phyloP scores from a whole-genome alignment of 2,797 vertebrate species.

The Onychomys torridus region DNA sequence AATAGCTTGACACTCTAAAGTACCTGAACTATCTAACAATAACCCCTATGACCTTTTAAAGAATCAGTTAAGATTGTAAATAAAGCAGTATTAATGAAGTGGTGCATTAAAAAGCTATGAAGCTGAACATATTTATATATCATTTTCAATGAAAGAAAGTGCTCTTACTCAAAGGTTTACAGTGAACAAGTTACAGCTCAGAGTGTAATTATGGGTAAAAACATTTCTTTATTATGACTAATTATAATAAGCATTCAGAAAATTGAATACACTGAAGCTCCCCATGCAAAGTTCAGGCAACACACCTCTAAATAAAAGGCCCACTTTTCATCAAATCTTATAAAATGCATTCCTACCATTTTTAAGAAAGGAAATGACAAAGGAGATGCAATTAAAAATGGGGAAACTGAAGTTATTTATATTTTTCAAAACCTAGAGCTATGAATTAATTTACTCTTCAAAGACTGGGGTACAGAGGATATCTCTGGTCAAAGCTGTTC shows the following conservation, averaged over 20 bases:
- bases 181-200: constrained; percentile 61
- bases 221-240: constrained; percentile 64
- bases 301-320: constrained; percentile 76
- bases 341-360: constrained; percentile 55
- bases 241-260: constrained; percentile 73
- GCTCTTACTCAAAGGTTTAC: constrained; percentile 48
- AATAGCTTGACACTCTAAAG: constrained; percentile 43
- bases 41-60: constrained; percentile 59
- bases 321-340: constrained; percentile 68
- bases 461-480: background rate
- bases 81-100: constrained; percentile 63
- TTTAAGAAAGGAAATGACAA: background rate
- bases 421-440: constrained; percentile 33
- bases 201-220: constrained; percentile 65
- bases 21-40: constrained; percentile 61
- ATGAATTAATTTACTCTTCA: constrained; percentile 62
- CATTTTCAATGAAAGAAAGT: constrained; percentile 70
- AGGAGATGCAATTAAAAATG: constrained; percentile 60
- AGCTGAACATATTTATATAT: constrained; percentile 68
- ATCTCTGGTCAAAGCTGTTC: constrained; percentile 42
- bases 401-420: constrained; percentile 53
- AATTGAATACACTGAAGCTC: constrained; percentile 63
- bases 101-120: constrained; percentile 65
- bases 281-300: constrained; percentile 70
- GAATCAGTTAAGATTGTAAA: constrained; percentile 72